These are phyloP conservation scores for Caenorhabditis uteleia DNA, from an alignment of 2,888 invertebrate genomes.

Conservation along the genomic window DNA sequence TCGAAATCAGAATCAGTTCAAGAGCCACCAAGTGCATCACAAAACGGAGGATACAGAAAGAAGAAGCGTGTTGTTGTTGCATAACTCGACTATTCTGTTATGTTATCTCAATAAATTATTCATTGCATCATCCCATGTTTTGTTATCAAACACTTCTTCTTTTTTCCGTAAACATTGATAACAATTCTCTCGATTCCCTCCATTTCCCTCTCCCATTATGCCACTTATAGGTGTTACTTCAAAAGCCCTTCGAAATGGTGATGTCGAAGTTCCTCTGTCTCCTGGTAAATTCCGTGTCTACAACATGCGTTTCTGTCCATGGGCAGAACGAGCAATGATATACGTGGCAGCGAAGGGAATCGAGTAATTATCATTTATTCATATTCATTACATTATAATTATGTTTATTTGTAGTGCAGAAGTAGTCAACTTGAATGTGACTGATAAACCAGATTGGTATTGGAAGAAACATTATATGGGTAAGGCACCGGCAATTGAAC, in stretches of 20 bases:
- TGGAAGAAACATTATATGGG: slow-evolving; percentile 72
- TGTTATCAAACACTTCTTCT: too few species aligned
- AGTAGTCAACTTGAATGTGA: slow-evolving; percentile 2
- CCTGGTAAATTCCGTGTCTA: slow-evolving; percentile 74
- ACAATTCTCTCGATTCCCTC: too few species aligned
- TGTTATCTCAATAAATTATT: slow-evolving; percentile 1
- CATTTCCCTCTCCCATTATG: too few species aligned
- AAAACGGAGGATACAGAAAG: slow-evolving; percentile 31
- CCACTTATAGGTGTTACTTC: slow-evolving; percentile 20
- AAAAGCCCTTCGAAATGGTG: slow-evolving; percentile 26
- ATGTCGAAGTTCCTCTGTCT: slow-evolving; percentile 13
- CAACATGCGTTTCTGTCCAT: slow-evolving; percentile 86
- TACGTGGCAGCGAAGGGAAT: slow-evolving; percentile 74
- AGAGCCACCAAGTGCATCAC: slow-evolving; percentile 34
- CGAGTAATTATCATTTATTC: slow-evolving; percentile 29
- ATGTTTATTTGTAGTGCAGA: slow-evolving; percentile 1
- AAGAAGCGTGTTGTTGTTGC: slow-evolving; percentile 2
- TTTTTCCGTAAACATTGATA: too few species aligned
- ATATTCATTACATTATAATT: too few species aligned
- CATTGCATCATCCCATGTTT: too few species aligned
- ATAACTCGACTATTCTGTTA: neutral
- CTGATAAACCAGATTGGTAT: slow-evolving; percentile 82
- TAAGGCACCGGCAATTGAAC: slow-evolving; percentile 82
- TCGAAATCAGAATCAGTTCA: slow-evolving; percentile 28
- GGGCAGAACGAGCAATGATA: slow-evolving; percentile 80